These are phyloP conservation scores for Entomyzon cyanotis DNA, from an alignment of 2,113 vertebrate species.

Conservation along the genomic window DNA sequence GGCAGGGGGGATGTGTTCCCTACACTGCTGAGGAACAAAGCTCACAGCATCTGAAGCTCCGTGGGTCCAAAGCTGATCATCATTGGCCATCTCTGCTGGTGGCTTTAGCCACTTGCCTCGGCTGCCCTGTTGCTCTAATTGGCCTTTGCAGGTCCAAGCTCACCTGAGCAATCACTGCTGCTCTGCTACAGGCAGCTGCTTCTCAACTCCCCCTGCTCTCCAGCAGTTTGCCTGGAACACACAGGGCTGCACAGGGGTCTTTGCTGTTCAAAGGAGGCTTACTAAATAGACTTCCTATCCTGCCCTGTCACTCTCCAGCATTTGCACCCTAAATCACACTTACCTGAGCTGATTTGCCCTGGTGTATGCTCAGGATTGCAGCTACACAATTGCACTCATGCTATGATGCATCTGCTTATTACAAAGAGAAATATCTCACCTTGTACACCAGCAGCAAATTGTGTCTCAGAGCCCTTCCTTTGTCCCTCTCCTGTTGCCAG, in stretches of 20 bases:
- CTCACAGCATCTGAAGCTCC: background rate
- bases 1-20: background rate
- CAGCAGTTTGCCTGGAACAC: background rate
- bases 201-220: background rate
- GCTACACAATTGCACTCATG: background rate
- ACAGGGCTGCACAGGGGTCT: background rate
- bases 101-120: background rate
- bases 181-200: fast-evolving
- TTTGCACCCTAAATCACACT: background rate
- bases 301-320: background rate
- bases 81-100: background rate
- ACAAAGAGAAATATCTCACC: background rate
- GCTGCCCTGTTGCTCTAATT: background rate
- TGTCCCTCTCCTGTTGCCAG: background rate
- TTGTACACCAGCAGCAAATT: background rate
- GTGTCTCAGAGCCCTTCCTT: background rate
- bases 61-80: background rate
- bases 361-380: fast-evolving
- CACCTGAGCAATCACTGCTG: background rate
- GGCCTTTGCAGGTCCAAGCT: background rate
- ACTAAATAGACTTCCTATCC: background rate
- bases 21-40: background rate
- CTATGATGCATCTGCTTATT: background rate
- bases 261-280: background rate
- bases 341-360: background rate